Base-by-base conservation (phyloP, 2,797 vertebrate species). In the Bovichtus diacanthus region DNA sequence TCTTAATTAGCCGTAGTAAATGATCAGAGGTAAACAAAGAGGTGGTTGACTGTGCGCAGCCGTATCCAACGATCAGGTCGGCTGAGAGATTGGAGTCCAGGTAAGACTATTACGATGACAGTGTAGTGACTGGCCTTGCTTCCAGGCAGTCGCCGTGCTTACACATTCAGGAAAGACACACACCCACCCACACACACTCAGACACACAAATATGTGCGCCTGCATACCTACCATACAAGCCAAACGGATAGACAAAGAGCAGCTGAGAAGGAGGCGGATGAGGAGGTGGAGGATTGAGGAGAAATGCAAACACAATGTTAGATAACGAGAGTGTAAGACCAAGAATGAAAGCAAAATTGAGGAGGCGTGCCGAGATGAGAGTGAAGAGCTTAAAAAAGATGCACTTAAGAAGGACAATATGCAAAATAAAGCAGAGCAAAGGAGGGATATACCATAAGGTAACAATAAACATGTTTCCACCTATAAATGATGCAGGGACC, bases 211-310 rank as follows among this genome's bases (percentile, higher is more conserved):
- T 51, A 70, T 61, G 46, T 53, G 85, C 27, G 71, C 82, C 68
- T 71, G 78, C 86, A 74, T 60, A 85, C 54, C 81, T 70, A 71
- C 54, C 60, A 54, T 60, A 65, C 47, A 49, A 80, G 77, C 82
- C 86, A 87, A 90, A 76, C 82, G 11, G 78, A 71, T 83, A 93
- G 87, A 92, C 87, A 91, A 90, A 90, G 84, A 91, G 83, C 90
- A 91, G 89, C 85, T 91, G 86, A 90, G 90, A 74, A 91, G 86
- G 81, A 92, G 90, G 92, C 80, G 91, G 87, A 86, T 79, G 87
- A 91, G 83, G 90, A 89, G 82, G 91, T 85, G 85, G 90, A 87
- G 84, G 87, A 88, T 13, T 55, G 85, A 77, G 80, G 75, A 78
- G 82, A 90, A 87, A 86, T 78, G 89, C 83, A 87, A 90, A 87